A percentile compares a stretch with the other conserved stretches of the same genome.
Conservation (phyloP, 2,113 vertebrate species). For the Pituophis catenifer region DNA sequence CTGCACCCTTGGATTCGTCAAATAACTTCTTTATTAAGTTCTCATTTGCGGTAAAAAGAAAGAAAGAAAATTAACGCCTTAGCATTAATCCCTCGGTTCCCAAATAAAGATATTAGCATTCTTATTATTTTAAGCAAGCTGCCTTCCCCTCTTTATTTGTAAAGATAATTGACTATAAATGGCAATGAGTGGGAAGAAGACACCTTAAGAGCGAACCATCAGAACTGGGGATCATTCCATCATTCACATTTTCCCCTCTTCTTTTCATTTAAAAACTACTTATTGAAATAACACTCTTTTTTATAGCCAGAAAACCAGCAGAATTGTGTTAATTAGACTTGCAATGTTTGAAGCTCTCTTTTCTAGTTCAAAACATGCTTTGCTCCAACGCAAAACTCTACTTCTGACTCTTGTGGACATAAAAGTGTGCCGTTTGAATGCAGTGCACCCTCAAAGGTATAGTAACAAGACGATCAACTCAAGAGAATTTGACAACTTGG, state of each 20-base stretch:
- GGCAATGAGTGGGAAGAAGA: not conserved
- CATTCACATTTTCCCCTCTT: not conserved
- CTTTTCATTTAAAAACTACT: constrained; percentile 2
- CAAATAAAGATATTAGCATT: constrained; percentile 21
- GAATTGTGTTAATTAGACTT: not conserved
- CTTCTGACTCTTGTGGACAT: not conserved
- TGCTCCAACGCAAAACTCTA: not conserved
- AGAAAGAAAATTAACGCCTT: constrained; percentile 52
- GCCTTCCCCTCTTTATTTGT: constrained; percentile 3
- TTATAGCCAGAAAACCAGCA: not conserved
- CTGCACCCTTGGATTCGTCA: constrained; percentile 74
- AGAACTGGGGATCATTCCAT: not conserved
- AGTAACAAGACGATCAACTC: not conserved
- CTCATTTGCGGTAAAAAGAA: constrained; percentile 58
- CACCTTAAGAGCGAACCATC: not conserved
- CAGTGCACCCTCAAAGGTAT: too few species aligned
- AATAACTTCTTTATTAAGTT: constrained; percentile 62
- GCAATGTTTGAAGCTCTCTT: not conserved
- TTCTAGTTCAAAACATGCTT: not conserved
- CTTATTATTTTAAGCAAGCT: not conserved
- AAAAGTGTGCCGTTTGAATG: not conserved
- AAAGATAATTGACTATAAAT: constrained; percentile 2
- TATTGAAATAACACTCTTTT: not conserved
- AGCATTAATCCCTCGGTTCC: constrained; percentile 32
- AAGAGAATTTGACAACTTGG: not conserved